Evolutionary conservation across 2,888 invertebrate genomes (phyloP).

Genomic region (Diadegma fenestrale): DNA sequence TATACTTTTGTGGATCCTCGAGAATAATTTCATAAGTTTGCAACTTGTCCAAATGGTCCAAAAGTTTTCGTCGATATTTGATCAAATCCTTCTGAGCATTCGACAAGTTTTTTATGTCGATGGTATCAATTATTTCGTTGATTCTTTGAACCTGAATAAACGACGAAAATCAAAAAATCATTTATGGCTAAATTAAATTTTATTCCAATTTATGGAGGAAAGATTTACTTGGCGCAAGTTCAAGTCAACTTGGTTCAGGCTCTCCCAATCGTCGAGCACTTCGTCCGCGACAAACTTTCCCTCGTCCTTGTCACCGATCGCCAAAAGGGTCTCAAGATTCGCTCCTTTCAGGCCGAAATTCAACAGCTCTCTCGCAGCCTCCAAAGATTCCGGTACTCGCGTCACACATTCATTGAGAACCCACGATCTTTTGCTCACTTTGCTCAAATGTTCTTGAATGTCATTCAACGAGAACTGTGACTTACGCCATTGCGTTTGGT

Average conservation of each 20-base stretch:
- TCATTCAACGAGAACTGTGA: conserved; percentile 89
- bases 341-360: conserved; percentile 90
- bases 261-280: conserved; percentile 73
- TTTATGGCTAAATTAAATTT: background rate
- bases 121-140: conserved; percentile 82
- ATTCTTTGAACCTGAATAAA: conserved; percentile 77
- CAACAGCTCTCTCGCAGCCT: conserved; percentile 90
- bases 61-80: conserved; percentile 88
- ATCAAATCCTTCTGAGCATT: conserved; percentile 89
- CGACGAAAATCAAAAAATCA: background rate
- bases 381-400: conserved; percentile 90
- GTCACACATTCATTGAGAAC: conserved; percentile 93
- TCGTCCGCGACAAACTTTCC: conserved; percentile 77
- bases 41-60: conserved; percentile 90
- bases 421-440: conserved; percentile 92
- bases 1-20: conserved; percentile 85
- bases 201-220: background rate
- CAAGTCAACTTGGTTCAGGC: conserved; percentile 68
- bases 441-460: conserved; percentile 91
- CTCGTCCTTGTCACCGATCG: conserved; percentile 83
- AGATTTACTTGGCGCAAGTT: conserved; percentile 69
- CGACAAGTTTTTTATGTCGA: conserved; percentile 86
- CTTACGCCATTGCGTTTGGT: conserved; percentile 92
- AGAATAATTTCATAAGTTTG: conserved; percentile 89
- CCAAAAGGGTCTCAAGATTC: conserved; percentile 88